A percentile compares a stretch with the other conserved stretches of the same genome.
Evolutionary conservation across 1,140 invertebrate genomes (phyloP).

Genomic region (Bilobella aurantiaca): DNA sequence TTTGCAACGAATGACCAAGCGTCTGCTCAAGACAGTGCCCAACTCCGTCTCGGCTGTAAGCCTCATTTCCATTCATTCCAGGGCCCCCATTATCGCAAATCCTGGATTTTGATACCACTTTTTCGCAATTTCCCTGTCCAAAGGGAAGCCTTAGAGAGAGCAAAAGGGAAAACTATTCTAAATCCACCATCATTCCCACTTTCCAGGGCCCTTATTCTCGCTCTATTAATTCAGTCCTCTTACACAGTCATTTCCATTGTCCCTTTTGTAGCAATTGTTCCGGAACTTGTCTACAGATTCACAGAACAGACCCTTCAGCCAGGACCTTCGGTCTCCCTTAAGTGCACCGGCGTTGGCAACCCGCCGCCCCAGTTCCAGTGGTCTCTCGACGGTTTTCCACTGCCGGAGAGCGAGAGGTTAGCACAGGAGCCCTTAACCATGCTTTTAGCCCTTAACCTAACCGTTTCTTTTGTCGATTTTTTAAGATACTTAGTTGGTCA

Average conservation of each 20-base stretch:
- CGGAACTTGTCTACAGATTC: constrained; percentile 77
- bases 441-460: neutral
- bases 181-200: neutral
- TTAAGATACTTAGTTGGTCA: constrained; percentile 58
- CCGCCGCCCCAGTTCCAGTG: constrained; percentile 80
- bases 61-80: neutral
- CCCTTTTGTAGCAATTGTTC: constrained; percentile 56
- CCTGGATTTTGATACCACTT: neutral
- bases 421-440: neutral
- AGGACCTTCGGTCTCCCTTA: constrained; percentile 73
- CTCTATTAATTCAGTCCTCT: neutral
- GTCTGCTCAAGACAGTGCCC: constrained; percentile 69
- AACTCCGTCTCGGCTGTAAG: constrained; percentile 71
- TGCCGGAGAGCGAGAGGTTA: constrained; percentile 54
- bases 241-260: neutral
- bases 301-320: constrained; percentile 79
- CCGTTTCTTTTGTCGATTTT: no score
- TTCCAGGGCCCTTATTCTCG: neutral
- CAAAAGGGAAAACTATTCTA: neutral
- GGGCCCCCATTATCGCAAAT: neutral
- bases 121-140: neutral
- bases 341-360: constrained; percentile 81
- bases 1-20: constrained; percentile 74
- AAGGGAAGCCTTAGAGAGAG: neutral
- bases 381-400: constrained; percentile 73